A percentile compares a stretch with the other conserved stretches of the same genome.
phyloP scores from a whole-genome alignment of 2,888 invertebrate species.

The Drosophila ustulata region DNA sequence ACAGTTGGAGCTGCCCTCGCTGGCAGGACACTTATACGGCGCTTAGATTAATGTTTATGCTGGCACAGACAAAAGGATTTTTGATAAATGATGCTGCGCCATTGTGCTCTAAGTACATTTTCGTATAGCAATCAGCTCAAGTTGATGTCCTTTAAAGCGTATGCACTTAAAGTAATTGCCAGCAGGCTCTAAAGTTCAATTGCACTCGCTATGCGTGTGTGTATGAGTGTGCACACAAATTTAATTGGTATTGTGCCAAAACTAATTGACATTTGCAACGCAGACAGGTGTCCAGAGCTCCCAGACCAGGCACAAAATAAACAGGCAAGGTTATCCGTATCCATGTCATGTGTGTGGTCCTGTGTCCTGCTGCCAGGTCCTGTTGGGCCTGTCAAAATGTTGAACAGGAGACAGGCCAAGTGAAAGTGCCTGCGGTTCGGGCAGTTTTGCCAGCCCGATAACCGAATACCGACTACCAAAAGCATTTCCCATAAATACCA shows the following conservation, averaged over 20 bases:
- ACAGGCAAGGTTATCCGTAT: conserved; percentile 30
- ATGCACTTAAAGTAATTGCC: conserved; percentile 60
- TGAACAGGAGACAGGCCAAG: conserved; percentile 1
- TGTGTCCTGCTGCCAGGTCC: background rate
- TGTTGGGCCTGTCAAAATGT: conserved; percentile 25
- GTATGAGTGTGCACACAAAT: conserved; percentile 35
- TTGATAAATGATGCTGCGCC: conserved; percentile 73
- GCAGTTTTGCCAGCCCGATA: conserved; percentile 13
- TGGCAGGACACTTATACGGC: conserved; percentile 11
- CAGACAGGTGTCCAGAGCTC: conserved; percentile 63
- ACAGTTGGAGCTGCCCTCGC: conserved; percentile 24
- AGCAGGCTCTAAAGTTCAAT: conserved; percentile 34
- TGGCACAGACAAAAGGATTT: conserved; percentile 68
- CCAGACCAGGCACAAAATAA: conserved; percentile 34
- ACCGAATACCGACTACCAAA: background rate
- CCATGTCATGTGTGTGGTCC: conserved; percentile 15
- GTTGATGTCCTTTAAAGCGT: conserved; percentile 32
- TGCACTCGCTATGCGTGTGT: conserved; percentile 33
- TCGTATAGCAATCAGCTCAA: conserved; percentile 20
- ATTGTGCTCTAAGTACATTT: conserved; percentile 39
- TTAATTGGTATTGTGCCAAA: conserved; percentile 66
- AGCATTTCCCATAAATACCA: conserved; percentile 49
- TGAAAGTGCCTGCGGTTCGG: conserved; percentile 10
- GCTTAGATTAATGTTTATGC: conserved; percentile 72
- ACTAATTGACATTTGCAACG: conserved; percentile 72